Conservation (phyloP, 2,797 vertebrate species). For the Halcyon badia region DNA sequence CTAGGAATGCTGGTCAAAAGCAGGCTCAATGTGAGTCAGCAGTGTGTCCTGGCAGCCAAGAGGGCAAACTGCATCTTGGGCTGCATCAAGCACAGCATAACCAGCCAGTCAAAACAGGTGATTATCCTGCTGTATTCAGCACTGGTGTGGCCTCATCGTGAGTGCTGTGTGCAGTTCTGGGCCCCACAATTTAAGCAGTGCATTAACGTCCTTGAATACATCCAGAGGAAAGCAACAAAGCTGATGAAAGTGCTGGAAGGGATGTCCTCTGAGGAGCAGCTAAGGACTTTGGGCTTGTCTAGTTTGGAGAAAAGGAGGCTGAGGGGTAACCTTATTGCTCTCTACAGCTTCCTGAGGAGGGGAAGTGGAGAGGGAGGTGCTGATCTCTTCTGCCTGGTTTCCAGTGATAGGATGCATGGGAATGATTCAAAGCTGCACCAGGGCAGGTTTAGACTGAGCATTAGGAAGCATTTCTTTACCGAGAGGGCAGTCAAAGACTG, state of each 20-base stretch:
- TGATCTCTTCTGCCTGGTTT: neutral
- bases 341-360: too few species aligned
- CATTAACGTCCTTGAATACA: neutral
- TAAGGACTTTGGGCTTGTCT: too few species aligned
- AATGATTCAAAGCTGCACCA: neutral
- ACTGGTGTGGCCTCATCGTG: neutral
- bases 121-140: neutral
- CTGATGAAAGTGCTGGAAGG: neutral
- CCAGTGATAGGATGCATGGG: neutral
- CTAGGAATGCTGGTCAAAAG: neutral
- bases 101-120: too few species aligned
- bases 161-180: neutral
- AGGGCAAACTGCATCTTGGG: too few species aligned
- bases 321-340: too few species aligned
- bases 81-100: too few species aligned
- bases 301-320: too few species aligned
- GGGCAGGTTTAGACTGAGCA: neutral
- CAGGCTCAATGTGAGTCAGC: neutral
- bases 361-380: neutral
- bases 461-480: neutral
- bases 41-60: too few species aligned
- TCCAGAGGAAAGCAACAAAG: neutral
- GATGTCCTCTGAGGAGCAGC: neutral
- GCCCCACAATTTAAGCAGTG: neutral
- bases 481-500: too few species aligned